Evolutionary conservation across 2,888 invertebrate species (phyloP), one percentile per base, ranked within the genome.

Genomic region (Unio delphinus): DNA sequence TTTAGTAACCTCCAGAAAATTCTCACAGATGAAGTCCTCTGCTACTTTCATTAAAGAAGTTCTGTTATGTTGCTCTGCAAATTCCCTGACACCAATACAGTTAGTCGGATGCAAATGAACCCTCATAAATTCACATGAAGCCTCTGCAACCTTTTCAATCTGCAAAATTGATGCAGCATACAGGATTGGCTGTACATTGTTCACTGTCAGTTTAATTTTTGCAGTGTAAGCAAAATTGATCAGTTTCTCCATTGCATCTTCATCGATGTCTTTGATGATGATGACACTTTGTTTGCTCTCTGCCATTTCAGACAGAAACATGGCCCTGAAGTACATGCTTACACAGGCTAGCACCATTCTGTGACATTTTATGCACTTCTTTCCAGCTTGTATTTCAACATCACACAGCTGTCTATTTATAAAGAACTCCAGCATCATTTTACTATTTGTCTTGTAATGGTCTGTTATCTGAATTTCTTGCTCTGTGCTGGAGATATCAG

Each of bases 211-310:
- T 17, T 80, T 75, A 30, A 91, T 86, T 69, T 86, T 86, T 55
- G 89, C 87, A 6, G 90, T 90, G 82, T 91, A 91, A 11, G 91
- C 91, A 86, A 89, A 91, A 65, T 89, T 84, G 11, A 91, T 82
- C 7, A 91, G 82, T 20, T 82, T 81, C 55, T 84, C 84, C 74
- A 90, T 80, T 8, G 90, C 89, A 54, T 74, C 76, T 61, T 85
- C 87, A 68, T 89, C 88, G 56, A 90, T 86, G 74, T 90, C 90
- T 72, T 89, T 83, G 58, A 90, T 88, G 26, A 82, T 83, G 20
- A 89, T 75, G 17, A 78, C 73, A 56, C 80, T 78, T 68, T 87
- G 83, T 54, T 78, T 80, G 64, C 88, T 85, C 73, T 90, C 90
- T 4, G 87, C 78, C 89, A 91, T 89, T 69, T 89, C 86, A 2